Evolutionary conservation across 1,140 invertebrate species (phyloP).

Genomic region (Penaeus japonicus): DNA sequence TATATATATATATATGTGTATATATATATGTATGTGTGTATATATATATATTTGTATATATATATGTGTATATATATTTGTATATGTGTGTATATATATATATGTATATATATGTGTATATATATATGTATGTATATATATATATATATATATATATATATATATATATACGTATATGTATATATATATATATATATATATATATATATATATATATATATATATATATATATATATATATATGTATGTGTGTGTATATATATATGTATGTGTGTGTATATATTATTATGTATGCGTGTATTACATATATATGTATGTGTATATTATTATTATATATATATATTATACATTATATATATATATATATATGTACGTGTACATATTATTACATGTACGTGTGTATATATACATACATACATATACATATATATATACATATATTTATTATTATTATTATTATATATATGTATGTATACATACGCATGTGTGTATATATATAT

Average conservation of each 20-base stretch:
- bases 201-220: background rate
- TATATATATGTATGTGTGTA: background rate
- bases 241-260: background rate
- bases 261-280: no score
- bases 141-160: background rate
- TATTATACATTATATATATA: no score
- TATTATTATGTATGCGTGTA: no score
- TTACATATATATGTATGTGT: background rate
- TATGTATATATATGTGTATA: background rate
- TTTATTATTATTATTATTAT: no score
- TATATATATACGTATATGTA: background rate
- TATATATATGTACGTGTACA: no score
- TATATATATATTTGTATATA: background rate
- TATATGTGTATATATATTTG: background rate
- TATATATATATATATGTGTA: background rate
- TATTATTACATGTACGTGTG: no score
- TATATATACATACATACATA: no score
- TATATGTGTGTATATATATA: background rate
- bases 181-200: background rate
- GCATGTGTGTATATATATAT: no score
- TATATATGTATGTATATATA: background rate
- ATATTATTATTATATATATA: no score
- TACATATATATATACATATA: no score
- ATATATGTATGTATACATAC: no score
- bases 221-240: background rate